Conservation (phyloP, 2,113 vertebrate species). For the Aspiorhynchus laticeps region DNA sequence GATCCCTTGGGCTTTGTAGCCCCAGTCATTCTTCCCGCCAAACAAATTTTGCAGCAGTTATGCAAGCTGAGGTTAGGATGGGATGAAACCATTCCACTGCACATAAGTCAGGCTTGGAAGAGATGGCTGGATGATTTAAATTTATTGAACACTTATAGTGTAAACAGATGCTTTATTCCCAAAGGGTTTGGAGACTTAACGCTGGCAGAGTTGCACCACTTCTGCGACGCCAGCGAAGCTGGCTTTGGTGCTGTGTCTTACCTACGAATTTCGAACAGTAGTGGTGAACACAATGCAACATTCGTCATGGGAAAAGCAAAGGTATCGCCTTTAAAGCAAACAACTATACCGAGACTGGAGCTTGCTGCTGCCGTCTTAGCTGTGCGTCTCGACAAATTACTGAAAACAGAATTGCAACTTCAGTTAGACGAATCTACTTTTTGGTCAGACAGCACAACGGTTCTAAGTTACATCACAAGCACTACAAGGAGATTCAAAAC, state of each 20-base stretch:
- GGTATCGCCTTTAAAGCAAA: too few species aligned
- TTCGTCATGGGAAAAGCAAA: conserved; percentile 7
- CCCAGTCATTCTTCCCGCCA: background rate
- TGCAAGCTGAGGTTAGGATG: background rate
- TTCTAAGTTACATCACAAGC: conserved; percentile 31
- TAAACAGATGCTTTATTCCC: background rate
- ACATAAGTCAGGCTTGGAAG: background rate
- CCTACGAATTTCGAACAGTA: background rate
- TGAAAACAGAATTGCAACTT: background rate
- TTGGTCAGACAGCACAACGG: conserved; percentile 24
- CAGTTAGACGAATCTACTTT: background rate
- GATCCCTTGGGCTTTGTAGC: conserved; percentile 27
- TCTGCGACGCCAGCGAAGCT: conserved; percentile 3
- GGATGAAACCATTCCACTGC: background rate
- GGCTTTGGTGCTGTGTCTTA: background rate
- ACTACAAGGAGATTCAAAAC: conserved; percentile 11
- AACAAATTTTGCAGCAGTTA: background rate
- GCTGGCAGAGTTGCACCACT: conserved; percentile 3
- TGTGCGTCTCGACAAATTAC: background rate
- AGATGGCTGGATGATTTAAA: background rate
- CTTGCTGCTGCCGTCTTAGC: background rate
- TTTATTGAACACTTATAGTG: background rate
- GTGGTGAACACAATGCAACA: background rate
- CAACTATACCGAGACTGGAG: too few species aligned
- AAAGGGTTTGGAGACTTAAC: background rate